These are phyloP conservation scores for Copidosoma floridanum DNA, from an alignment of 1,140 invertebrate species.

Conservation along the genomic window DNA sequence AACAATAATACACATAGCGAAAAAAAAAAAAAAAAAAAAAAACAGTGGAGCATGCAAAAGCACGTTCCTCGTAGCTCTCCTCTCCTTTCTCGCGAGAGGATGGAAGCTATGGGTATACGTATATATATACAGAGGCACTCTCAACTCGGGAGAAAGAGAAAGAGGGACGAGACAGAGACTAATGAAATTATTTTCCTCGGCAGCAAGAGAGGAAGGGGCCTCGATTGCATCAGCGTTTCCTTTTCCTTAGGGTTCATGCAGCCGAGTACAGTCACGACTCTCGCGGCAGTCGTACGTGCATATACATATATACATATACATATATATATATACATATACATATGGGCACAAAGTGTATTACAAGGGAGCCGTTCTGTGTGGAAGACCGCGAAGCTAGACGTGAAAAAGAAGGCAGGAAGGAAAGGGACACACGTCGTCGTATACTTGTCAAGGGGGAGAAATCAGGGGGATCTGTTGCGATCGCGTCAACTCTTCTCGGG, in stretches of 20 bases:
- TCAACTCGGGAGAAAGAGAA: neutral
- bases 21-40: neutral
- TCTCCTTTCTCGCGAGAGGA: slow-evolving; percentile 8
- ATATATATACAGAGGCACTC: neutral
- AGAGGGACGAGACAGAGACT: neutral
- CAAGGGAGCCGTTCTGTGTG: slow-evolving; percentile 3
- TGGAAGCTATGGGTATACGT: neutral
- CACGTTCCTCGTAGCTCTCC: too few relatives aligned
- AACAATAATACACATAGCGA: too few relatives aligned
- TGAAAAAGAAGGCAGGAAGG: neutral
- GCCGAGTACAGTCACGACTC: too few relatives aligned
- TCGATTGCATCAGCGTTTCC: slow-evolving; percentile 24
- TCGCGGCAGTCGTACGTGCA: too few relatives aligned
- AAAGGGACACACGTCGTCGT: too few relatives aligned
- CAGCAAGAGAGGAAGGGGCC: neutral
- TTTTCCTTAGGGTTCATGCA: too few relatives aligned
- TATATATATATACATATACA: too few relatives aligned
- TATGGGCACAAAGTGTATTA: too few relatives aligned
- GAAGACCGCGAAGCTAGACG: neutral
- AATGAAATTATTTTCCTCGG: slow-evolving; percentile 23
- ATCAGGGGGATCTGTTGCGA: neutral
- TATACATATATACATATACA: too few relatives aligned
- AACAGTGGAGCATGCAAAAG: neutral
- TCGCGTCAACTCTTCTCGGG: too few relatives aligned
- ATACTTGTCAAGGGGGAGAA: neutral